Conservation (phyloP, 2,888 invertebrate genomes). For the Agriopis marginaria region DNA sequence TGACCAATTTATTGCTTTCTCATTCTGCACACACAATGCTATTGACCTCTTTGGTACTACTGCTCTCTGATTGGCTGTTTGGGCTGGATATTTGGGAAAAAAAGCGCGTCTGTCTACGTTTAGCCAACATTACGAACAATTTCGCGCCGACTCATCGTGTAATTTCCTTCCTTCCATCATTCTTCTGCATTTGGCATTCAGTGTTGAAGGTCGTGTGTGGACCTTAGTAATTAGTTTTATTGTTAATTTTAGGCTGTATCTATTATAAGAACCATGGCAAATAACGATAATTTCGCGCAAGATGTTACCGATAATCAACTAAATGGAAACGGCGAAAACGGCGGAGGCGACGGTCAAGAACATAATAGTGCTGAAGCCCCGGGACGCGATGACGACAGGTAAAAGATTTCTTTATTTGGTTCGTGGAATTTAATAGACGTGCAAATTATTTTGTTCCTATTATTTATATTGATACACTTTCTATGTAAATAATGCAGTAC, state of each 20-base stretch:
- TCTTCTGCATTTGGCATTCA: conserved; percentile 85
- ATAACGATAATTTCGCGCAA: conserved; percentile 93
- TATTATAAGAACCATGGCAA: conserved; percentile 85
- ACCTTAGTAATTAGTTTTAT: conserved; percentile 81
- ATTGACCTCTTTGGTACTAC: conserved; percentile 68
- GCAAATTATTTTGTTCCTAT: conserved; percentile 3
- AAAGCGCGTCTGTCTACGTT: conserved; percentile 58
- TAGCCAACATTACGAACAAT: conserved; percentile 64
- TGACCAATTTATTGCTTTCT: conserved; percentile 42
- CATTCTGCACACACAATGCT: conserved; percentile 63
- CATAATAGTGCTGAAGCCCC: conserved; percentile 91
- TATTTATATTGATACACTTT: conserved; percentile 15
- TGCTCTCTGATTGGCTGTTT: conserved; percentile 64
- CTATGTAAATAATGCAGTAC: conserved; percentile 27
- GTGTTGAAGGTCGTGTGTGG: conserved; percentile 81
- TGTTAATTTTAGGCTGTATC: conserved; percentile 85
- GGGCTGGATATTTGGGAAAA: conserved; percentile 33
- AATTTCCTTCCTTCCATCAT: conserved; percentile 63
- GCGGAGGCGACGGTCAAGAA: conserved; percentile 89
- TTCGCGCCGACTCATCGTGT: conserved; percentile 73
- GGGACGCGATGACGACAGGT: conserved; percentile 94
- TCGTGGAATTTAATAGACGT: background rate
- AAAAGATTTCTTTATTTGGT: conserved; percentile 45
- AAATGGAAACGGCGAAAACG: conserved; percentile 87
- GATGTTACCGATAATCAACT: conserved; percentile 91